A percentile compares a stretch with the other conserved stretches of the same genome.
These are phyloP conservation scores for Martes martes DNA, from an alignment of 2,113 vertebrate genomes.

Conservation along the genomic window DNA sequence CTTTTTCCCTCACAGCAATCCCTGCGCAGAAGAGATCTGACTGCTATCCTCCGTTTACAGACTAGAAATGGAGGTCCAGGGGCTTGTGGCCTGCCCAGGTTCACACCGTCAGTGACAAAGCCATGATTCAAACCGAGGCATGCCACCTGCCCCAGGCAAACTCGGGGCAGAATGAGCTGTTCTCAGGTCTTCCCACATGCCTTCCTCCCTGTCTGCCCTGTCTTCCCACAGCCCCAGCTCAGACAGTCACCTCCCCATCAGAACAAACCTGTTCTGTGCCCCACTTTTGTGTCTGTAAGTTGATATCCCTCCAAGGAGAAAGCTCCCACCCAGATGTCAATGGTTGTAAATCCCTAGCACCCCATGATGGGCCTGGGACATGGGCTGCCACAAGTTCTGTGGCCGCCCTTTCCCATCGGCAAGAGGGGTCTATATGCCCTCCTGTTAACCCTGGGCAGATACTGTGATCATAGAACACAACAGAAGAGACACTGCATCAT, in stretches of 20 bases:
- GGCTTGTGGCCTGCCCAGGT: not conserved
- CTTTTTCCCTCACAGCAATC: not conserved
- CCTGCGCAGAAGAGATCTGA: not conserved
- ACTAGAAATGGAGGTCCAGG: not conserved
- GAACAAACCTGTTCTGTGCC: not conserved
- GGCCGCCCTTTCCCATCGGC: not conserved
- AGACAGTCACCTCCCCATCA: not conserved
- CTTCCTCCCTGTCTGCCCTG: not conserved
- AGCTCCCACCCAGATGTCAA: not conserved
- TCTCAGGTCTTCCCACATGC: not conserved
- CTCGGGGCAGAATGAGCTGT: not conserved
- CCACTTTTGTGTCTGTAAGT: not conserved
- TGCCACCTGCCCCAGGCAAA: not conserved
- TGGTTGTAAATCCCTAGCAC: not conserved
- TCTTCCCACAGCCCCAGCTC: not conserved
- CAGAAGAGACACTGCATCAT: not conserved
- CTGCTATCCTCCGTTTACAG: not conserved
- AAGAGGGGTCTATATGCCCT: not conserved
- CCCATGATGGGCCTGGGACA: not conserved
- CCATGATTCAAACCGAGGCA: not conserved
- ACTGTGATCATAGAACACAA: not conserved
- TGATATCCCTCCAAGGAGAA: not conserved
- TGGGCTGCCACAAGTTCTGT: not conserved
- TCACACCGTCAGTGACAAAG: not conserved
- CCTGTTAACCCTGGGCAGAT: not conserved